Base-by-base conservation (phyloP, 1,140 invertebrate genomes). In the Drosophila rhopaloa region DNA sequence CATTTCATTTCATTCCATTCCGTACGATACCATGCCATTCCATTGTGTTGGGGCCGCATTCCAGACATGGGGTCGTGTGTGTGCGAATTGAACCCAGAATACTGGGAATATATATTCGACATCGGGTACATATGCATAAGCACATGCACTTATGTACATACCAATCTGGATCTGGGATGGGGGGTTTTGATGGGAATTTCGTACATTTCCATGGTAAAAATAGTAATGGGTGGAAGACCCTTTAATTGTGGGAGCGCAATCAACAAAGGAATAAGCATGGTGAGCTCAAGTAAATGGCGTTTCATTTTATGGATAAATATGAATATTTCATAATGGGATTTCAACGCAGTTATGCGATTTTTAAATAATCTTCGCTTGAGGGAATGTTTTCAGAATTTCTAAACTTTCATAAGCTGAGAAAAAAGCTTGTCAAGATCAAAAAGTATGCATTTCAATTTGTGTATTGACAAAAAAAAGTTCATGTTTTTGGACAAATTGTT, bases 1-100 rank as follows among this genome's bases (percentile, higher is more conserved):
- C 59, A 67, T 63, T 9, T 19, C 65, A 68, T 47, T 37, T 29
- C 65, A 68, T 67, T 67, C 63, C 62, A 59, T 62, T 65, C 62
- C 65, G 38, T 63, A 57, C 60, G 55, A 63, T 62, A 57, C 43
- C 61, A 65, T 61, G 54, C 63, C 63, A 67, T 67, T 41, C 67
- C 63, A 71, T 71, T 71, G 62, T 70, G 73, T 68, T 77, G 79
- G 84, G 79, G 83, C 71, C 84, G 84, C 79, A 85, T 85, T 86
- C 82, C 79, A 79, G 68, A 73, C 75, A 66, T 75, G 73, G 80
- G 82, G 81, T 85, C 81, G 82, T 78, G 29, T 82, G 75, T 78
- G 84, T 74, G 53, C 62, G 61, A 68, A 66, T 75, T 76, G 48
- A 63, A 58, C 70, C 67, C 67, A 71, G 66, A 72, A 71, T 72